Conservation (phyloP, 2,113 vertebrate genomes). For the Aptenodytes patagonicus region DNA sequence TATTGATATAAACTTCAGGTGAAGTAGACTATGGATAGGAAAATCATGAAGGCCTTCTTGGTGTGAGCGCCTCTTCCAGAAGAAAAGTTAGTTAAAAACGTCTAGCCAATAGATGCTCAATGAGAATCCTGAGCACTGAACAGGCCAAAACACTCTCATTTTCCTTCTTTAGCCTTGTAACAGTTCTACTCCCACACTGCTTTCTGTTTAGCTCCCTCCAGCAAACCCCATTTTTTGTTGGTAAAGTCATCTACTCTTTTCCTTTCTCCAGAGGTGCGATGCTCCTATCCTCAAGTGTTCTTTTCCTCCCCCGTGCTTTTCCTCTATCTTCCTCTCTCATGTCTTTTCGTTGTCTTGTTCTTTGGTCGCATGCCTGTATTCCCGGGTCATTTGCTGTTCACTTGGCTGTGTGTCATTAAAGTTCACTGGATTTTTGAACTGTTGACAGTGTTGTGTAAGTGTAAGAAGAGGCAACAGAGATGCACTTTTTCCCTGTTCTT, state of each 20-base stretch:
- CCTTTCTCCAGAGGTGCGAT: not conserved
- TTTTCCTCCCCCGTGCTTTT: not conserved
- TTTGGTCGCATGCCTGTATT: not conserved
- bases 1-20: conserved; percentile 63
- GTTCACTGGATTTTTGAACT: not conserved
- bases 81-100: not conserved
- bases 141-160: not conserved
- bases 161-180: not conserved
- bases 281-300: not conserved
- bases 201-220: not conserved
- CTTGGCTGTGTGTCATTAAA: not conserved
- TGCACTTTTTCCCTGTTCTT: too few species aligned
- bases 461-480: not conserved
- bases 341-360: not conserved
- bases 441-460: not conserved
- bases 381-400: not conserved
- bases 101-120: not conserved
- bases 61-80: not conserved
- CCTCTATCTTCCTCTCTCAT: not conserved
- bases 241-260: not conserved
- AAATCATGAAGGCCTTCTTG: not conserved
- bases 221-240: not conserved
- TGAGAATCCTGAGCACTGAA: not conserved
- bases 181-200: not conserved
- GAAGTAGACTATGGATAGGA: not conserved